Conservation (phyloP, 1,140 invertebrate species). For the Aphelinus certus region DNA sequence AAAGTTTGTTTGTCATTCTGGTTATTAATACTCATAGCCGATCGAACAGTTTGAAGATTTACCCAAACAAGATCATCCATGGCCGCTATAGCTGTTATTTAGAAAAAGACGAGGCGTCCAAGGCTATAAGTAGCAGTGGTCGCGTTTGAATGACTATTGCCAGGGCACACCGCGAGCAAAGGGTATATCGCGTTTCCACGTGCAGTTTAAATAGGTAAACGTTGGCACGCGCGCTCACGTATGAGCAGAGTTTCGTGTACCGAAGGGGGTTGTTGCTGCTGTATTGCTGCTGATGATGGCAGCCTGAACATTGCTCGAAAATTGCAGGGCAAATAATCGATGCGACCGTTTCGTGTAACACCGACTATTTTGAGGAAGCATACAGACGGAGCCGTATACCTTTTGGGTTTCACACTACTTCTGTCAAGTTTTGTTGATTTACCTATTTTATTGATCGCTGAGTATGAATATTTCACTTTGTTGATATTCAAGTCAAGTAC, state of each 20-base stretch:
- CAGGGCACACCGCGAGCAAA: no score
- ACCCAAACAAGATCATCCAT: no score
- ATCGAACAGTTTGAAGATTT: no score
- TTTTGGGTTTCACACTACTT: background rate
- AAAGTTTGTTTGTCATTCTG: no score
- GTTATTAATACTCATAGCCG: no score
- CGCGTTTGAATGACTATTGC: no score
- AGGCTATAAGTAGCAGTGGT: no score
- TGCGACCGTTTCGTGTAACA: background rate
- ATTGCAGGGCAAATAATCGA: slow-evolving; percentile 32
- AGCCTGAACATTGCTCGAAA: slow-evolving; percentile 24
- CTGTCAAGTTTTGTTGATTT: slow-evolving; percentile 5
- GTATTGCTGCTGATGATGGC: background rate
- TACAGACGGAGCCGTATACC: background rate
- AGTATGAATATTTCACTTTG: no score
- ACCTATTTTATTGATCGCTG: no score
- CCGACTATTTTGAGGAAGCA: slow-evolving; percentile 1
- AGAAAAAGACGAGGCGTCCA: no score
- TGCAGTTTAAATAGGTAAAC: slow-evolving; percentile 14
- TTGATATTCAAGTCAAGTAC: no score
- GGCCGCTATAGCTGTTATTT: no score
- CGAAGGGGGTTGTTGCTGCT: background rate
- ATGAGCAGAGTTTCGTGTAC: slow-evolving; percentile 11
- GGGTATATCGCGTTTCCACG: background rate
- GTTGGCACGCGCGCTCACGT: background rate